A percentile compares a stretch with the other conserved stretches of the same genome.
Conservation (phyloP, 2,797 vertebrate genomes). For the Chrysolophus pictus region DNA sequence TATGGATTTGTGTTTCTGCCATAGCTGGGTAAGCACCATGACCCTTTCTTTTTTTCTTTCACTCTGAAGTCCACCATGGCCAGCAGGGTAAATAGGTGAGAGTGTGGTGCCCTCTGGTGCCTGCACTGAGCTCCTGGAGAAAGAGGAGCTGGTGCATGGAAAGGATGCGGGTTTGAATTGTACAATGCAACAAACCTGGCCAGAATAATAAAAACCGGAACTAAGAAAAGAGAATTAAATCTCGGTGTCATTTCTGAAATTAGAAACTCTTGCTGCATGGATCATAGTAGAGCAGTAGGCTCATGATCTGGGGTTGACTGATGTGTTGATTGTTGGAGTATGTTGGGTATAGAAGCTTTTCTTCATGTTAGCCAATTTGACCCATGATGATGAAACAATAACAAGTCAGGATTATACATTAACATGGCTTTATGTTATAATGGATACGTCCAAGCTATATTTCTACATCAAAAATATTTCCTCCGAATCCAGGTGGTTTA, state of each 20-base stretch:
- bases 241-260: neutral
- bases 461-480: neutral
- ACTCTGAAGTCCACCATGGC: neutral
- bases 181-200: neutral
- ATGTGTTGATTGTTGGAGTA: neutral
- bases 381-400: neutral
- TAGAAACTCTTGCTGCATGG: neutral
- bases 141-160: neutral
- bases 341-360: neutral
- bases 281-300: neutral
- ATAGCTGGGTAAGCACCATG: neutral
- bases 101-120: conserved; percentile 69
- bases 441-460: neutral
- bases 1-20: neutral
- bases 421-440: neutral
- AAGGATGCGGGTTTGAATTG: neutral
- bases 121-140: neutral
- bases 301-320: neutral
- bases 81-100: conserved; percentile 22
- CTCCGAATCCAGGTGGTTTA: neutral
- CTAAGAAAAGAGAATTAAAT: neutral
- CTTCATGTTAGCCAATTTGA: neutral
- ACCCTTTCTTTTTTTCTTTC: neutral
- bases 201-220: neutral
- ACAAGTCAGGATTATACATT: neutral